Evolutionary conservation across 2,797 vertebrate genomes (phyloP).

Genomic region (Vultur gryphus): DNA sequence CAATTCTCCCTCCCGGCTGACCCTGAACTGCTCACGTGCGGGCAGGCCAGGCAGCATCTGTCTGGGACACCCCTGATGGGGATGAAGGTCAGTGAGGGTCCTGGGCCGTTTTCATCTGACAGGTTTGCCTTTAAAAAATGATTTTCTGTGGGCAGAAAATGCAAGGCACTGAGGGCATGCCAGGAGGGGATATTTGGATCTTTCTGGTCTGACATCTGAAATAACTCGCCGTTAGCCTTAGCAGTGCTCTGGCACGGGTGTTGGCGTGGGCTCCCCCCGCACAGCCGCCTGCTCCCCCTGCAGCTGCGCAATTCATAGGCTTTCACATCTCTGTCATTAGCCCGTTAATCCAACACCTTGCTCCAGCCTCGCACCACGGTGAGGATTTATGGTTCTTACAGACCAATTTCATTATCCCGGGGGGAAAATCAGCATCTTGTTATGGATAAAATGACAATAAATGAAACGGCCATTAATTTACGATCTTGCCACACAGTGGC

Average conservation of each 20-base stretch:
- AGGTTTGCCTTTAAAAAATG: not conserved
- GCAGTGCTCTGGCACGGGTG: accelerated
- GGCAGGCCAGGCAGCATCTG: not conserved
- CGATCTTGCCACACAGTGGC: not conserved
- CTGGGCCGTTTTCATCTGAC: not conserved
- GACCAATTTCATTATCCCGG: slow-evolving; percentile 56
- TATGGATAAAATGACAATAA: slow-evolving; percentile 63
- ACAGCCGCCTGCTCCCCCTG: accelerated
- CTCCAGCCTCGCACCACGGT: not conserved
- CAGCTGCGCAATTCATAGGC: not conserved
- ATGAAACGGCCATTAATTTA: slow-evolving; percentile 54
- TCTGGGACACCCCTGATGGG: not conserved
- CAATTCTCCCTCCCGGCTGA: not conserved
- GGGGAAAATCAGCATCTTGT: slow-evolving; percentile 48
- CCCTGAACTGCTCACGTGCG: not conserved
- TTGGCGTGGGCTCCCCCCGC: not conserved
- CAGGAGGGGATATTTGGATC: not conserved
- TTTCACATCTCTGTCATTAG: slow-evolving; percentile 25
- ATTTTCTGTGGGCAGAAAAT: not conserved
- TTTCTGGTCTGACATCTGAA: not conserved
- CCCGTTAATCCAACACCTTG: slow-evolving; percentile 25
- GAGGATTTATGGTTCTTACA: slow-evolving; percentile 53
- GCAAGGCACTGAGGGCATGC: accelerated
- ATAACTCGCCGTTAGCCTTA: accelerated
- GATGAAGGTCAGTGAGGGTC: not conserved